Conservation (phyloP, 2,797 vertebrate species). For the Anabas testudineus region DNA sequence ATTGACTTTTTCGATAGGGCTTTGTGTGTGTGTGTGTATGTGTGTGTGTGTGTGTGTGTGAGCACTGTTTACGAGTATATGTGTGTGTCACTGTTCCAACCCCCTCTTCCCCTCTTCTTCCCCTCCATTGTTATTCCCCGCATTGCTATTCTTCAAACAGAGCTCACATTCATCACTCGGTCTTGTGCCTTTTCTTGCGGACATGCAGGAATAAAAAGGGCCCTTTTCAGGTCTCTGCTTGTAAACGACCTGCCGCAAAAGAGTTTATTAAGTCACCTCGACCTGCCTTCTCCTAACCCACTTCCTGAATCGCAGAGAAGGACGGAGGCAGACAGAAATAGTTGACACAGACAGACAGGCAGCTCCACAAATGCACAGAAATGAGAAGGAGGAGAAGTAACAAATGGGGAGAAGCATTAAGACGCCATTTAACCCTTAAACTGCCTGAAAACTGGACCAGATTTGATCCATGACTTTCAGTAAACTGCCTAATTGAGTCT, state of each 20-base stretch:
- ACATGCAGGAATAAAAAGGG: slow-evolving; percentile 13
- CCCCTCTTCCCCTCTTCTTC: background rate
- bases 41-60: background rate
- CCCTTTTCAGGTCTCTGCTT: slow-evolving; percentile 43
- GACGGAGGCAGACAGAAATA: slow-evolving; percentile 9
- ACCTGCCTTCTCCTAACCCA: slow-evolving; percentile 44
- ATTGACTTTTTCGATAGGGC: slow-evolving; percentile 31
- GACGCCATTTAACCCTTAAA: no score
- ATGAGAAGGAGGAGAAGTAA: background rate
- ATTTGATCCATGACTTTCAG: no score
- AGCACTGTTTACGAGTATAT: background rate
- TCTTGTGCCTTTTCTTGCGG: slow-evolving; percentile 47
- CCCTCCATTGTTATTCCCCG: slow-evolving; percentile 50
- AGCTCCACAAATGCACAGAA: background rate
- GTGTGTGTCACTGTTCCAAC: slow-evolving; percentile 21
- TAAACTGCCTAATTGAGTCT: no score
- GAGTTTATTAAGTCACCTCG: slow-evolving; percentile 48
- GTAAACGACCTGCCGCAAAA: slow-evolving; percentile 56
- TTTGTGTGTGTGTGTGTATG: slow-evolving; percentile 1
- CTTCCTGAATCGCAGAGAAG: slow-evolving; percentile 40
- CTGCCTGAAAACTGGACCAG: no score
- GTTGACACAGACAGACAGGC: background rate
- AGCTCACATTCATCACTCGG: slow-evolving; percentile 58
- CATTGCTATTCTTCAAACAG: slow-evolving; percentile 41
- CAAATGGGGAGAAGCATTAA: background rate